Evolutionary conservation across 1,140 invertebrate species (phyloP).

Genomic region (Tribolium castaneum): DNA sequence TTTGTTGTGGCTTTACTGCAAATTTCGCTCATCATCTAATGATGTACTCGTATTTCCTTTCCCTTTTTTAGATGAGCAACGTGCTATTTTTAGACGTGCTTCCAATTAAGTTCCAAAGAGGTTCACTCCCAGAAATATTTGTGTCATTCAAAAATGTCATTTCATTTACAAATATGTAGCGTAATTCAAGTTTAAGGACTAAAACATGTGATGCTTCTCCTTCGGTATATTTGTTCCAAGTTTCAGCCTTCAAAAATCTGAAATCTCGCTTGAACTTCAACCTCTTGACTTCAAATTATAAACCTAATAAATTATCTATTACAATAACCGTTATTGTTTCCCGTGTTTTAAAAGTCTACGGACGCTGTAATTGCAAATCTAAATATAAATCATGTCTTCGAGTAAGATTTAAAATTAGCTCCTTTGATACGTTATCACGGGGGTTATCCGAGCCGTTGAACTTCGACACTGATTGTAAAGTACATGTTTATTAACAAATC

Average conservation of each 20-base stretch:
- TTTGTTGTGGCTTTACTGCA: background rate
- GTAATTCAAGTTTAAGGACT: too few relatives aligned
- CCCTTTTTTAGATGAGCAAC: constrained; percentile 4
- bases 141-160: too few relatives aligned
- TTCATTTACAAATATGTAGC: too few relatives aligned
- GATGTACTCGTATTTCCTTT: constrained; percentile 8
- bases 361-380: constrained; percentile 18
- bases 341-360: background rate
- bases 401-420: constrained; percentile 38
- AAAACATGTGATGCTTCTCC: too few relatives aligned
- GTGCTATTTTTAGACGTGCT: constrained; percentile 14
- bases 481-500: constrained; percentile 39
- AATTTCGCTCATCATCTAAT: constrained; percentile 23
- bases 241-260: background rate
- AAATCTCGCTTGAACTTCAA: background rate
- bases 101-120: too few relatives aligned
- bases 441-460: constrained; percentile 38
- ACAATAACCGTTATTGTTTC: constrained; percentile 1
- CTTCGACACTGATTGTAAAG: constrained; percentile 22
- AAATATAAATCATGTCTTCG: constrained; percentile 20
- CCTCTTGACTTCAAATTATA: background rate
- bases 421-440: constrained; percentile 4
- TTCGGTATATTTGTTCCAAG: background rate
- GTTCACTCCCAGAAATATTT: too few relatives aligned
- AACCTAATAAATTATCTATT: background rate